Base-by-base conservation (phyloP, 1,140 invertebrate species). In the Solen grandis region DNA sequence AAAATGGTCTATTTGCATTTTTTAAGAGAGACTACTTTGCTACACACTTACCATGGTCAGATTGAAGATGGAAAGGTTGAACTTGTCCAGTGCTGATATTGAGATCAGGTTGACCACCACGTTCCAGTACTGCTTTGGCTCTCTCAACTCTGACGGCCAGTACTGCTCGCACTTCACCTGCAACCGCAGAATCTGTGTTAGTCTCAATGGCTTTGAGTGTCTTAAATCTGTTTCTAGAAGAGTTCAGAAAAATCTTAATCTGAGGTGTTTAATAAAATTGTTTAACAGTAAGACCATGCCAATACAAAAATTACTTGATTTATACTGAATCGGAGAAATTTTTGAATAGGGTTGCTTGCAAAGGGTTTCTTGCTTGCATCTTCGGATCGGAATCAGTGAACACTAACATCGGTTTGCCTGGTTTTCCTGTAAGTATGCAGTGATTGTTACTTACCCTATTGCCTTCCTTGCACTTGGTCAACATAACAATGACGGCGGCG, bases 401-500 rank as follows among this genome's bases (percentile, higher is more conserved):
- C n/a, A n/a, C n/a, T n/a, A n/a, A n/a, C n/a, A n/a, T n/a, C n/a
- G n/a, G n/a, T n/a, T n/a, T n/a, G n/a, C n/a, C n/a, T n/a, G n/a
- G n/a, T n/a, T n/a, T n/a, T n/a, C n/a, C n/a, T n/a, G n/a, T n/a
- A n/a, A n/a, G n/a, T n/a, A n/a, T n/a, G n/a, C n/a, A n/a, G n/a
- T n/a, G n/a, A n/a, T n/a, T n/a, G n/a, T n/a, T n/a, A 46, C 72
- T 57, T 76, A 66, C 84, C 84, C 63, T 78, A 46, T 75, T 85
- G 16, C 78, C 81, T 93, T 99, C 85, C 60, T 73, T 68, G n/a
- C 92, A 82, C 60, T 92, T 88, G 0, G 98, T 99, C 19, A 99
- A 93, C 98, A 99, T 99, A 2, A 99, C 97, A 84, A 99, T 97
- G n/a, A 97, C 97, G 80, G 96, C 94, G 36, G 96, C 96, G 87